phyloP scores from a whole-genome alignment of 2,888 invertebrate genomes.

The Orthosia gothica region DNA sequence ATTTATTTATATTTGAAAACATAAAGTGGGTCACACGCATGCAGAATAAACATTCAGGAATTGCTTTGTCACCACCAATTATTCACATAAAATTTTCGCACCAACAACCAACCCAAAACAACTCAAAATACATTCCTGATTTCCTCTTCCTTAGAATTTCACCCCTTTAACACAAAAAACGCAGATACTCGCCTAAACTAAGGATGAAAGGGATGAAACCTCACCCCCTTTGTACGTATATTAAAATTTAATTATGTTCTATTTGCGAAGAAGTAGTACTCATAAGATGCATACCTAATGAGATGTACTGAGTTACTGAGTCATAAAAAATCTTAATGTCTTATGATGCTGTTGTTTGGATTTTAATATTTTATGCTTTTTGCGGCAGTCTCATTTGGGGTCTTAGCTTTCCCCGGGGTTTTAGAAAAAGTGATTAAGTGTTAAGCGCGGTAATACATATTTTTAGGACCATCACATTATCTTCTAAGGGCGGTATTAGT shows the following conservation, averaged over 20 bases:
- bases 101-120: not conserved
- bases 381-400: not conserved
- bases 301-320: slow-evolving; percentile 32
- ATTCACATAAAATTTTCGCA: not conserved
- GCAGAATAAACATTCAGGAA: not conserved
- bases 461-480: not conserved
- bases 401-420: not conserved
- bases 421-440: not conserved
- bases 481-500: not conserved
- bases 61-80: not conserved
- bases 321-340: slow-evolving; percentile 23
- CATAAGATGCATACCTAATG: slow-evolving; percentile 20
- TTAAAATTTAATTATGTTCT: slow-evolving; percentile 65
- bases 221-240: slow-evolving; percentile 22
- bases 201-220: slow-evolving; percentile 6
- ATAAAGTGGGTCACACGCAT: not conserved
- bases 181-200: not conserved
- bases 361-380: slow-evolving; percentile 14
- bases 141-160: slow-evolving; percentile 37
- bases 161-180: slow-evolving; percentile 30
- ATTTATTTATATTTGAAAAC: too few relatives aligned
- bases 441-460: not conserved
- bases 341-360: not conserved
- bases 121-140: slow-evolving; percentile 10
- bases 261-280: slow-evolving; percentile 39